Evolutionary conservation across 2,888 invertebrate genomes (phyloP).

Genomic region (Microctonus aethiopoides): DNA sequence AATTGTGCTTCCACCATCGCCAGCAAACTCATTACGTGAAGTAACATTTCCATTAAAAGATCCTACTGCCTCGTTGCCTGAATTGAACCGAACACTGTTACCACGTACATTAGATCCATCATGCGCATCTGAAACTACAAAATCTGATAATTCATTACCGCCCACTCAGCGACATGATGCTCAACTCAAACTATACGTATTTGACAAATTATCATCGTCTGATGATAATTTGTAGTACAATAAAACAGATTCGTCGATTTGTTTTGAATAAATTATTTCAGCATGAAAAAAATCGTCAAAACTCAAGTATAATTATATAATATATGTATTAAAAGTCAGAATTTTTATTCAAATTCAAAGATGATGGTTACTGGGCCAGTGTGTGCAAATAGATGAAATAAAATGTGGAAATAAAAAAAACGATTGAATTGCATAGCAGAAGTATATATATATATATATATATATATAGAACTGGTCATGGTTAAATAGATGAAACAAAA

Average conservation of each 20-base stretch:
- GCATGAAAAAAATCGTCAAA: slow-evolving; percentile 22
- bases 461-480: slow-evolving; percentile 2
- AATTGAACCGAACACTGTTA: slow-evolving; percentile 58
- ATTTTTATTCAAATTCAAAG: neutral
- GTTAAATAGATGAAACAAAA: neutral
- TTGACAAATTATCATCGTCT: slow-evolving; percentile 60
- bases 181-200: slow-evolving; percentile 61
- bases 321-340: slow-evolving; percentile 10
- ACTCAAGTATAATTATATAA: slow-evolving; percentile 30
- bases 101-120: slow-evolving; percentile 58
- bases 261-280: neutral
- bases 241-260: slow-evolving; percentile 5
- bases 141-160: slow-evolving; percentile 52
- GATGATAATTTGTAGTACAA: slow-evolving; percentile 60
- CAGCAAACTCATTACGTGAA: slow-evolving; percentile 66
- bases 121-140: slow-evolving; percentile 59
- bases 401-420: neutral
- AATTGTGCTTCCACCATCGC: slow-evolving; percentile 75
- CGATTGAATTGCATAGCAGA: neutral
- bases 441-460: neutral
- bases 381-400: neutral
- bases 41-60: slow-evolving; percentile 60
- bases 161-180: slow-evolving; percentile 58
- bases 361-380: neutral
- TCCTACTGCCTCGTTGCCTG: slow-evolving; percentile 60